phyloP scores from a whole-genome alignment of 2,888 invertebrate genomes.

The Dermolepida albohirtum region DNA sequence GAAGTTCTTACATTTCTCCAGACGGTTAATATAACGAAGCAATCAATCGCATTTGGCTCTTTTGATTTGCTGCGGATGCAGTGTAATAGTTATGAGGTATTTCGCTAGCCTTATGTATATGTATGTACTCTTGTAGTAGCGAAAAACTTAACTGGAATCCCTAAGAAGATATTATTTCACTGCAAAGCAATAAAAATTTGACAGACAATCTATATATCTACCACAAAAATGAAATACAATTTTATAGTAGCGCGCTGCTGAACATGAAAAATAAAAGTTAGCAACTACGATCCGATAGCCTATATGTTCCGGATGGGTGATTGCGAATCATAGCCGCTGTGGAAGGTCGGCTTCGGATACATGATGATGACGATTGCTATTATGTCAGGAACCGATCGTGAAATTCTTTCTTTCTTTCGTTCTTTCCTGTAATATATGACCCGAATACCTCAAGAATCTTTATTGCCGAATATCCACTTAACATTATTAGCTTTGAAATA shows the following conservation, averaged over 20 bases:
- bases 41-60: no score
- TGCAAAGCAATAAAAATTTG: constrained; percentile 58
- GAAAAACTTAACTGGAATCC: constrained; percentile 16
- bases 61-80: no score
- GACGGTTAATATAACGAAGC: no score
- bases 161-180: constrained; percentile 30
- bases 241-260: constrained; percentile 50
- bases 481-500: no score
- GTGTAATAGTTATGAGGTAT: no score
- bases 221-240: constrained; percentile 56
- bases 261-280: constrained; percentile 53
- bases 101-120: no score
- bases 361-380: constrained; percentile 57
- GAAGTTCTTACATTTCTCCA: no score
- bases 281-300: constrained; percentile 52
- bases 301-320: constrained; percentile 55
- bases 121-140: no score
- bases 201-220: constrained; percentile 51
- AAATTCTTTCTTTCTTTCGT: constrained; percentile 42
- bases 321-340: constrained; percentile 52
- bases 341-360: constrained; percentile 51
- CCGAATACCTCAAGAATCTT: no score
- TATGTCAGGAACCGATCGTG: constrained; percentile 48
- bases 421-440: constrained; percentile 34
- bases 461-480: no score